Evolutionary conservation across 1,140 invertebrate genomes (phyloP).

Genomic region (Macrobrachium rosenbergii): DNA sequence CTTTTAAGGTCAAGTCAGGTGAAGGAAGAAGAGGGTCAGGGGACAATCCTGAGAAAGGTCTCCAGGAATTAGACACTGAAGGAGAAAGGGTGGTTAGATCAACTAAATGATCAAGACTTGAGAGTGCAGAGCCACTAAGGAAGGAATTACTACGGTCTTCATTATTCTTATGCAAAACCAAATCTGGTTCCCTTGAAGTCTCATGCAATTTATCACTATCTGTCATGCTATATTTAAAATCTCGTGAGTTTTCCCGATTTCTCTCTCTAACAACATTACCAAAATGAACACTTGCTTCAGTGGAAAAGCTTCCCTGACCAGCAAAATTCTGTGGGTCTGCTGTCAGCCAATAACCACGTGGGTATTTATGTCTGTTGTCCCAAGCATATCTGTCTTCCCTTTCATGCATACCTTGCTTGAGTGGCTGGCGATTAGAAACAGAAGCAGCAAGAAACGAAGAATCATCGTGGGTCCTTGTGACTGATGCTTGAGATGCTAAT

Average conservation of each 20-base stretch:
- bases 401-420: constrained; percentile 45
- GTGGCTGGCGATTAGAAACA: neutral
- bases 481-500: too few species aligned
- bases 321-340: neutral
- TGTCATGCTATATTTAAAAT: constrained; percentile 12
- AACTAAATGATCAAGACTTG: constrained; percentile 1
- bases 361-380: constrained; percentile 41
- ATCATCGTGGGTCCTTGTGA: too few species aligned
- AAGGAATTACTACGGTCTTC: neutral
- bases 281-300: neutral
- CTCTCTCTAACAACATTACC: neutral
- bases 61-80: constrained; percentile 19
- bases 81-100: constrained; percentile 14
- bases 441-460: neutral
- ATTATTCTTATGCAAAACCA: neutral
- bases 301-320: neutral
- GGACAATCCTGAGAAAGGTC: constrained; percentile 21
- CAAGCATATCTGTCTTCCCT: constrained; percentile 39
- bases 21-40: constrained; percentile 20
- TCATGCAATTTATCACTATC: constrained; percentile 22
- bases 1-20: neutral
- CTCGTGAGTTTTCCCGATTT: neutral
- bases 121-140: constrained; percentile 33
- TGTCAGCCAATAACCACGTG: constrained; percentile 34
- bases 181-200: too few species aligned